These are phyloP conservation scores for Triplophysa rosa DNA, from an alignment of 2,113 vertebrate species.

Conservation along the genomic window DNA sequence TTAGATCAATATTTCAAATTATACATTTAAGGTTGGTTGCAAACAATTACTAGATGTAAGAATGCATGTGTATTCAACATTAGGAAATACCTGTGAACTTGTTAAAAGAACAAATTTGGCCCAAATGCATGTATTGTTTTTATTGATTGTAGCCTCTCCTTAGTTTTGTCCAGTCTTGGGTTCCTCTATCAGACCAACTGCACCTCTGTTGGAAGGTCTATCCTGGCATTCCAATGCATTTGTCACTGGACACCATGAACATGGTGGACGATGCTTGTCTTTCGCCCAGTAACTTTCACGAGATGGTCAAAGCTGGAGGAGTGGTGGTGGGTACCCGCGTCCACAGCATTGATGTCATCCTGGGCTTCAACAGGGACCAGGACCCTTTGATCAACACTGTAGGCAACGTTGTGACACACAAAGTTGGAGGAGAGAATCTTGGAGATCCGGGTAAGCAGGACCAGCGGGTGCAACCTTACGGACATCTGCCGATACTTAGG, in stretches of 20 bases:
- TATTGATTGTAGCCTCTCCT: neutral
- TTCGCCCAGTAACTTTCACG: constrained; percentile 75
- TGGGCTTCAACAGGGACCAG: constrained; percentile 80
- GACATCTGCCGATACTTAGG: constrained; percentile 62
- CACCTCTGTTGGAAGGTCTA: constrained; percentile 43
- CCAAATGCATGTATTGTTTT: neutral
- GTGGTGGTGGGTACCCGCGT: constrained; percentile 65
- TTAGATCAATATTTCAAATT: no score
- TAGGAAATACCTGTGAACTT: no score
- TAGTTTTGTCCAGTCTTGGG: neutral
- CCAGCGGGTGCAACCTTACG: constrained; percentile 51
- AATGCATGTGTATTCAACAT: no score
- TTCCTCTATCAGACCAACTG: neutral
- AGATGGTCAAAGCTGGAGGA: constrained; percentile 75
- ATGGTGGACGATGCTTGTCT: constrained; percentile 80
- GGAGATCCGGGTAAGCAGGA: constrained; percentile 55
- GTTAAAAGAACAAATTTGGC: neutral
- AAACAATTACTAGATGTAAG: no score
- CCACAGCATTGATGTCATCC: constrained; percentile 81
- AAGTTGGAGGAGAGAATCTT: constrained; percentile 60
- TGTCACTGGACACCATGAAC: constrained; percentile 77
- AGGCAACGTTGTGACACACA: constrained; percentile 55
- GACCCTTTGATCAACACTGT: constrained; percentile 67
- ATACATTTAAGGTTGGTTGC: no score
- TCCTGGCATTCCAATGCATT: constrained; percentile 73